Conservation (phyloP, 2,113 vertebrate species). For the Gobio gobio region DNA sequence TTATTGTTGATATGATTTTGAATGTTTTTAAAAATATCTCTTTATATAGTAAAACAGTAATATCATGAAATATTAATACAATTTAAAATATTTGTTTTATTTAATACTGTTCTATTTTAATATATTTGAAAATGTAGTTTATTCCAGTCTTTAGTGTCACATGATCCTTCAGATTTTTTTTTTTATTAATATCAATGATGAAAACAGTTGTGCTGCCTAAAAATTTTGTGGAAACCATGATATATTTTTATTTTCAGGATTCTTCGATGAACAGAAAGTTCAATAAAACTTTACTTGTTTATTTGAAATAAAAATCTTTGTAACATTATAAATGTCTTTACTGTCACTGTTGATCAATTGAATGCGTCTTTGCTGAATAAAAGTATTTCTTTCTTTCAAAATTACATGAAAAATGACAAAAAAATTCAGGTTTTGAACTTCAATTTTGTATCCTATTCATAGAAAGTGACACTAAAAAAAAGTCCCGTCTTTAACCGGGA, state of each 20-base stretch:
- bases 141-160: background rate
- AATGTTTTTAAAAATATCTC: background rate
- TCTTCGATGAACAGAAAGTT: background rate
- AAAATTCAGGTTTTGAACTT: no score
- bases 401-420: background rate
- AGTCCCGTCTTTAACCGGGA: no score
- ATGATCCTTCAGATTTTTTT: background rate
- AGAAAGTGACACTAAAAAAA: background rate
- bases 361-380: background rate
- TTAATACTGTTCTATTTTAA: background rate
- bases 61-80: background rate
- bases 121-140: background rate
- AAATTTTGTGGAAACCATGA: background rate
- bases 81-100: background rate
- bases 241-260: background rate
- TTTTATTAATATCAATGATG: background rate
- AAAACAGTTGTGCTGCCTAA: background rate
- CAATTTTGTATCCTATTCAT: background rate
- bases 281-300: background rate
- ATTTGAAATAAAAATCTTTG: no score
- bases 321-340: background rate
- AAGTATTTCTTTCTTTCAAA: background rate
- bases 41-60: background rate
- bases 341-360: background rate
- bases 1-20: background rate